phyloP scores from a whole-genome alignment of 2,797 vertebrate species.

The Dendrocincla fuliginosa region DNA sequence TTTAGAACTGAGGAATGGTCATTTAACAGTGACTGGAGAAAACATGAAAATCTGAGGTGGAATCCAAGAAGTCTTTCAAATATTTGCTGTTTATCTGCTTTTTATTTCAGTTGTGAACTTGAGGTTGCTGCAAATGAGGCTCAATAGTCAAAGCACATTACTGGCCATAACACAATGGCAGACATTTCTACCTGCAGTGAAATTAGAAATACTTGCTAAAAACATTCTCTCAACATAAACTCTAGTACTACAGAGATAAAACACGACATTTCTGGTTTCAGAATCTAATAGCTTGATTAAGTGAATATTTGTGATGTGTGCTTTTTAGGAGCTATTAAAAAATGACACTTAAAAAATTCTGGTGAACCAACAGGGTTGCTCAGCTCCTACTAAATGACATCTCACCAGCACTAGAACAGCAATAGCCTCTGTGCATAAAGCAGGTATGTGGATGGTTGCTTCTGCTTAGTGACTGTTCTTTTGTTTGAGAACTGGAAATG shows the following conservation, averaged over 20 bases:
- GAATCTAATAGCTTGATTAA: neutral
- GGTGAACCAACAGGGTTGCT: neutral
- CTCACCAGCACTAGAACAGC: neutral
- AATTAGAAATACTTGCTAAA: neutral
- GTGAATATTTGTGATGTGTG: neutral
- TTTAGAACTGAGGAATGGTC: neutral
- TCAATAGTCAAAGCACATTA: neutral
- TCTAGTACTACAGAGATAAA: neutral
- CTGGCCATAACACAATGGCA: neutral
- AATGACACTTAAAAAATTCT: neutral
- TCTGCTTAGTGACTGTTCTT: neutral
- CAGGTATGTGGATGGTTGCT: neutral
- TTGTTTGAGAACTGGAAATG: neutral
- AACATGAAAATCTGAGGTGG: neutral
- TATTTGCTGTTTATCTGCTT: neutral
- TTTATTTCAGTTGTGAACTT: neutral
- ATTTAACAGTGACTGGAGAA: neutral
- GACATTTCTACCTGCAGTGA: neutral
- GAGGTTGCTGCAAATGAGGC: neutral
- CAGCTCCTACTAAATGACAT: neutral
- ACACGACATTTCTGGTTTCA: neutral
- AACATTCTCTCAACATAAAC: neutral
- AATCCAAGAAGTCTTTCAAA: neutral
- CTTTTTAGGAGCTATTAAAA: neutral
- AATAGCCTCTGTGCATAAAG: neutral